Base-by-base conservation (phyloP, 1,140 invertebrate genomes). In the Tribolium castaneum region DNA sequence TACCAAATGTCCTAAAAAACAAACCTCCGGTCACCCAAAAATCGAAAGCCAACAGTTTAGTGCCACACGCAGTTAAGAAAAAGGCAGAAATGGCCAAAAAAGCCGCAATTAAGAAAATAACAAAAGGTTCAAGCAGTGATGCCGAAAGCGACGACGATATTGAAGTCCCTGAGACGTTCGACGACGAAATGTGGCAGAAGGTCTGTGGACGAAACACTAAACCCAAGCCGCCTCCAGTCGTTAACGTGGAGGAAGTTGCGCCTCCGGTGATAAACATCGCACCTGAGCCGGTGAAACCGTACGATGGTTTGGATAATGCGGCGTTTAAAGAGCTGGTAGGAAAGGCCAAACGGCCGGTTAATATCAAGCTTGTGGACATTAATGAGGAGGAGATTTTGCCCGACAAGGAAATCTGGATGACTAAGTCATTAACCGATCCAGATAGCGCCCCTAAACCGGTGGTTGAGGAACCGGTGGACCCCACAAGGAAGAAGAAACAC, bases 401-500 rank as follows among this genome's bases (percentile, higher is more conserved):
- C 6, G 93, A 95, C 80, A 90, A 93, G 73, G 89, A 92, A 22
- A 92, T 97, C 85, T 94, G 93, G 94, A 84, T 97, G 80, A 92
- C 94, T 0, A 96, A 96, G 82, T 92, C 93, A 0, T 84, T 97
- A 14, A 94, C 95, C 34, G 94, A 96, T 83, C 89, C 66, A 89
- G 87, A 87, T 84, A 87, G 80, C 84, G 88, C 73, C 87, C 88
- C 25, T 78, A 89, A 39, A 87, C 88, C 75, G 89, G 90, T 54
- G 10, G 56, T 79, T 35, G 89, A 91, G 81, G 90, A 92, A 80
- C 92, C 93, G 0, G 92, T 92, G 1, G 84, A 84, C 80, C 89
- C 89, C 10, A 92, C 93, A 81, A 93, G 94, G 78, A 92, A 90
- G 81, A 88, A 93, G 45, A 98, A 98, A 87, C 97, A 99, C 90